phyloP scores from a whole-genome alignment of 2,113 vertebrate species.

The Pluvialis apricaria region DNA sequence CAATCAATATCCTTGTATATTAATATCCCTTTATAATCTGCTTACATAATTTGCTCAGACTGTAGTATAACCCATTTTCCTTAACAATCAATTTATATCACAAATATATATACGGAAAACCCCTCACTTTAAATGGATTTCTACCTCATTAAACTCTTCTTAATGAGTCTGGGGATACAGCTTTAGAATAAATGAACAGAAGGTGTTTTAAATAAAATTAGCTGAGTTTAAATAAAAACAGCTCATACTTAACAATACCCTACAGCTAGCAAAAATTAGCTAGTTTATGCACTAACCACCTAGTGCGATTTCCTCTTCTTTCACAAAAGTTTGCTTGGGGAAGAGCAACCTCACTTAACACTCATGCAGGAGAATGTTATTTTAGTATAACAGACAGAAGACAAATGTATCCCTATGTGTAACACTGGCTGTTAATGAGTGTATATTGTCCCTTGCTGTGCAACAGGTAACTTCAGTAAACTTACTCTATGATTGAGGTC shows the following conservation, averaged over 20 bases:
- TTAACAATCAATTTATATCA: background rate
- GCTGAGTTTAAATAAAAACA: slow-evolving; percentile 9
- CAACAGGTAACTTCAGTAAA: background rate
- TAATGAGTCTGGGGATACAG: slow-evolving; percentile 23
- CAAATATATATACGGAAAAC: background rate
- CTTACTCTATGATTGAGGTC: background rate
- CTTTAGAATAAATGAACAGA: slow-evolving; percentile 24
- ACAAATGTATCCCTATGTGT: accelerated
- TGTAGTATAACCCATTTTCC: background rate
- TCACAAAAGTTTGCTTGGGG: background rate
- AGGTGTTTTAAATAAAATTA: slow-evolving; percentile 38
- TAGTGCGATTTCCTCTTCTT: background rate
- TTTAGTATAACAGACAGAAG: background rate
- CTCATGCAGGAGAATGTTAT: background rate
- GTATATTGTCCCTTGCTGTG: background rate
- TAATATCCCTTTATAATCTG: background rate
- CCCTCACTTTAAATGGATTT: background rate
- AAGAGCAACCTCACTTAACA: background rate
- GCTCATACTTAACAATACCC: background rate
- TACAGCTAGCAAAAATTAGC: background rate
- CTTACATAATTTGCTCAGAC: background rate
- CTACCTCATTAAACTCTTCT: slow-evolving; percentile 21
- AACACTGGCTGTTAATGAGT: background rate
- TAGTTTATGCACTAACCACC: background rate
- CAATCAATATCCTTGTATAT: background rate